Evolutionary conservation across 1,140 invertebrate genomes (phyloP), one percentile per base, ranked within the genome.

Genomic region (Penaeus japonicus): DNA sequence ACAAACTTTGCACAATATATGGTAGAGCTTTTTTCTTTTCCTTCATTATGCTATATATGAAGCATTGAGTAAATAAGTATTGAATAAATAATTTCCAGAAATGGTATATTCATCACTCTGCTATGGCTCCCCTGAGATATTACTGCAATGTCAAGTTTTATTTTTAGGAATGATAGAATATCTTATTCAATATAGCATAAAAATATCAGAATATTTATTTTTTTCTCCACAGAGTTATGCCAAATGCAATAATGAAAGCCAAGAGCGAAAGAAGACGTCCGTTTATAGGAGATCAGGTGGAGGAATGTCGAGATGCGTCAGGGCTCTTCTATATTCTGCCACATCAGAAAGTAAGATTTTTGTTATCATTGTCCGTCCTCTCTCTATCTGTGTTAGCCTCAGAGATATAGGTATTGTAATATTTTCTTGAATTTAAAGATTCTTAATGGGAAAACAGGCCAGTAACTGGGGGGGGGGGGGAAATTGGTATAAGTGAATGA

Each of bases 161-260:
- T 65, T 30, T 65, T 30, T 65, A 15, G 47, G 18, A 24, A 18
- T 10, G 77, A 15, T 47, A 78, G 18, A 32, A 20, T 65, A 35
- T 12, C 18, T 12, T 30, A n/a, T 59, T 0, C 10, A 20, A n/a
- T 81, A 1, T 84, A 22, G n/a, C 17, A 81, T 57, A 1, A 35
- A 4, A 20, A 0, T 65, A 20, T 32, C 12, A 32, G 22, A 18
- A 17, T 39, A 4, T 30, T 22, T 53, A 18, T 12, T 79, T 62
- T 32, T 53, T 78, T 65, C 24, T 85, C 24, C 83, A 18, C 89
- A 95, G 96, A 92, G 91, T 97, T 22, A 95, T 99, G 90, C 97
- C 98, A 4, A 99, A 99, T 93, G 98, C 97, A 91, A 97, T 99
- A 54, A 98, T 98, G 94, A 99, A 99, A 94, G 97, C 98, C 0